These are phyloP conservation scores for Priapulus caudatus DNA, from an alignment of 2,888 invertebrate genomes.

Conservation along the genomic window DNA sequence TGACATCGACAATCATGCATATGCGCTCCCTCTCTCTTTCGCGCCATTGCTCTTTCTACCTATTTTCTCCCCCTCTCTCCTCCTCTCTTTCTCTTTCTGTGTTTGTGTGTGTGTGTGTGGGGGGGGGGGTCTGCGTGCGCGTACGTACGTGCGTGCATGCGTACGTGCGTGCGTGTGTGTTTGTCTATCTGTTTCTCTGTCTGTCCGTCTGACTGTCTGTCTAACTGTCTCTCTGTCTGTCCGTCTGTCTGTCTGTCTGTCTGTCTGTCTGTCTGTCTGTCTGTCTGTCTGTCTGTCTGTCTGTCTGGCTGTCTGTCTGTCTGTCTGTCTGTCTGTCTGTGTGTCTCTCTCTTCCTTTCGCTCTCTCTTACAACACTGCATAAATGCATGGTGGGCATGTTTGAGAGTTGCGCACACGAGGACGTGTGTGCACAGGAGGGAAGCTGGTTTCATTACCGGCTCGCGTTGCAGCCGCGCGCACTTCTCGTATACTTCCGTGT, in stretches of 20 bases:
- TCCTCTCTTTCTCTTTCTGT: conserved; percentile 1
- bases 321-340: background rate
- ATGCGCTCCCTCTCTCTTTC: conserved; percentile 2
- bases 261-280: background rate
- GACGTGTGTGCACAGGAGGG: too few relatives aligned
- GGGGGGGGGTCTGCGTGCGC: too few relatives aligned
- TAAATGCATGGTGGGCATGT: too few relatives aligned
- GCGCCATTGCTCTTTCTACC: background rate
- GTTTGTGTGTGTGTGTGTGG: too few relatives aligned
- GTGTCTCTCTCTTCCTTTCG: background rate
- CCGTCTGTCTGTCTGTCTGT: background rate
- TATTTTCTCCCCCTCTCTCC: conserved; percentile 1
- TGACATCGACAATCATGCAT: too few relatives aligned
- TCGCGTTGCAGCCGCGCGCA: too few relatives aligned
- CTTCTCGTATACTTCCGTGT: too few relatives aligned
- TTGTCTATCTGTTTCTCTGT: background rate
- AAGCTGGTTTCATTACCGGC: too few relatives aligned
- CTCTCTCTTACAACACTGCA: background rate
- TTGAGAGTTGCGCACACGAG: too few relatives aligned
- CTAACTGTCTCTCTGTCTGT: background rate
- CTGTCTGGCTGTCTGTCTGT: background rate
- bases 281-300: background rate
- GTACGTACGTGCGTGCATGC: too few relatives aligned
- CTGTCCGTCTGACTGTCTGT: background rate
- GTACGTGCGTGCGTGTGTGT: too few relatives aligned